A percentile compares a stretch with the other conserved stretches of the same genome.
These are phyloP conservation scores for Danio aesculapii DNA, from an alignment of 2,797 vertebrate genomes.

Conservation along the genomic window DNA sequence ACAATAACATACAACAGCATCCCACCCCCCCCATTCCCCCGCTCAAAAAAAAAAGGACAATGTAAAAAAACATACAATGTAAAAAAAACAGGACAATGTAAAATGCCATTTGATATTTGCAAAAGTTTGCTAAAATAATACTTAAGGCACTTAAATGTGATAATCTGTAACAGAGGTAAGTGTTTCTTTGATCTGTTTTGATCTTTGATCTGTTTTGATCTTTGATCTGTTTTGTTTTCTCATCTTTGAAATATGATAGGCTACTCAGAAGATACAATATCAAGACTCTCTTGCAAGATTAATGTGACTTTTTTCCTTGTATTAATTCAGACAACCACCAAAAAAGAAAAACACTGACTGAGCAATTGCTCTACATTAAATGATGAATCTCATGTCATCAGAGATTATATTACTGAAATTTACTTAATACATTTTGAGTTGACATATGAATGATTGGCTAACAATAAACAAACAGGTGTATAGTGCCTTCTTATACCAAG, in stretches of 20 bases:
- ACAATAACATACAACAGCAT: no score
- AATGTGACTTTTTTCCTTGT: slow-evolving; percentile 1
- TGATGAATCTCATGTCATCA: not conserved
- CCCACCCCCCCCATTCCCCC: no score
- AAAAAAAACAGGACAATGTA: no score
- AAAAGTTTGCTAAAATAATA: not conserved
- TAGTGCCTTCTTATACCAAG: not conserved
- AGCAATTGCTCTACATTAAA: not conserved
- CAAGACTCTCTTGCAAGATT: not conserved
- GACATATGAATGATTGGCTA: not conserved
- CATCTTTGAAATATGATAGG: not conserved
- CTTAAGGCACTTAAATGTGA: slow-evolving; percentile 12
- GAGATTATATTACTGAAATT: not conserved
- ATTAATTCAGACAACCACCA: not conserved
- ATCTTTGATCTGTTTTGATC: no score
- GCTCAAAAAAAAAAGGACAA: no score
- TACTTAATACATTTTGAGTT: not conserved
- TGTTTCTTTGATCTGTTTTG: not conserved
- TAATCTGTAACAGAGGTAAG: slow-evolving; percentile 7
- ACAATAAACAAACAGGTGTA: not conserved
- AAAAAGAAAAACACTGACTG: not conserved
- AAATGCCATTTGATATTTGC: not conserved
- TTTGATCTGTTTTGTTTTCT: slow-evolving; percentile 10
- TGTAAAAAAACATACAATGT: no score
- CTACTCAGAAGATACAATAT: not conserved